phyloP scores from a whole-genome alignment of 2,888 invertebrate species.

The Brachynemurus nebulosus region DNA sequence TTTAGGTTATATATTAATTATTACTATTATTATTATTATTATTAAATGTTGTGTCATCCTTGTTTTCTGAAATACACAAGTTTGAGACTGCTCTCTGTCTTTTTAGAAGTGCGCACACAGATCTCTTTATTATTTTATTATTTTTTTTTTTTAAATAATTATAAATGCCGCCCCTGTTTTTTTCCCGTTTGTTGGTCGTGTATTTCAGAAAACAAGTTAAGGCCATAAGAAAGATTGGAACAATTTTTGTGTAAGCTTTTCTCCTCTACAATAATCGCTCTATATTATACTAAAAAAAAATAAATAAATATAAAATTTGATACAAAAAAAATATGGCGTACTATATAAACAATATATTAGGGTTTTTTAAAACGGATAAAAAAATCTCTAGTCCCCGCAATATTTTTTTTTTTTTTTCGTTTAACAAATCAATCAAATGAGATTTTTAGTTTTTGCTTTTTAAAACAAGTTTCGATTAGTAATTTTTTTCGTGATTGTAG shows the following conservation, averaged over 20 bases:
- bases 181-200: constrained; percentile 35
- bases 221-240: constrained; percentile 33
- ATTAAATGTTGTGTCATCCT: not conserved
- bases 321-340: constrained; percentile 46
- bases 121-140: not conserved
- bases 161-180: constrained; percentile 38
- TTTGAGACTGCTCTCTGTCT: not conserved
- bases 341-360: constrained; percentile 36
- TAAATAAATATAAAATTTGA: constrained; percentile 38
- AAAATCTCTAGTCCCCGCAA: constrained; percentile 58
- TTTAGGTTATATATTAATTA: not conserved
- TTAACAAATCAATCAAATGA: not conserved
- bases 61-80: constrained; percentile 1
- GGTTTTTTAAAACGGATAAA: constrained; percentile 31
- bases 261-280: constrained; percentile 29
- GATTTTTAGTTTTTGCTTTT: not conserved
- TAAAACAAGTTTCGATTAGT: not conserved
- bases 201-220: constrained; percentile 24
- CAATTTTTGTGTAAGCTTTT: constrained; percentile 48
- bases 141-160: too few species aligned
- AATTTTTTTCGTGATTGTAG: too few species aligned
- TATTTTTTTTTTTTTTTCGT: constrained; percentile 25
- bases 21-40: not conserved
- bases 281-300: constrained; percentile 20
- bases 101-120: not conserved